Evolutionary conservation across 1,140 invertebrate genomes (phyloP).

Genomic region (Solen grandis): DNA sequence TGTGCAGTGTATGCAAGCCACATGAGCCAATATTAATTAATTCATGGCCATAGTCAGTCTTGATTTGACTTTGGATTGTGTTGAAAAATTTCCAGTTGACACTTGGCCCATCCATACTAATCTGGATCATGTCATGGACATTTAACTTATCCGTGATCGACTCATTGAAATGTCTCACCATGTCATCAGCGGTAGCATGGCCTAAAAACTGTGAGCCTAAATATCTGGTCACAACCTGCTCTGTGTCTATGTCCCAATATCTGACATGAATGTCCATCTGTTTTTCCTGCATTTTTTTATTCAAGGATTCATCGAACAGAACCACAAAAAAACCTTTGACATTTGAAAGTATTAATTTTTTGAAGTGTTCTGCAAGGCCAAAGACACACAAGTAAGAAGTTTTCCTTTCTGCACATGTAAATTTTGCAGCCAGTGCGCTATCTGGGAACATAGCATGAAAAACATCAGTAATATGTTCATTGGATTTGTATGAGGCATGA

Average conservation of each 20-base stretch:
- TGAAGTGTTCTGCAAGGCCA: constrained; percentile 7
- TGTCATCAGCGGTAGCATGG: too few relatives aligned
- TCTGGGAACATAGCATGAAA: too few relatives aligned
- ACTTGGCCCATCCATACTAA: constrained; percentile 64
- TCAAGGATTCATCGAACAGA: constrained; percentile 15
- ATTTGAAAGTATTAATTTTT: not conserved
- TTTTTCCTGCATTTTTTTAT: constrained; percentile 8
- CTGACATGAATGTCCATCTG: constrained; percentile 26
- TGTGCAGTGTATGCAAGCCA: constrained; percentile 60
- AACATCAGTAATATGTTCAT: too few relatives aligned
- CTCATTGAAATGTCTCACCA: too few relatives aligned
- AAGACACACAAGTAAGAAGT: constrained; percentile 8
- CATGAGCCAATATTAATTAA: constrained; percentile 60
- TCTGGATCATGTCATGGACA: constrained; percentile 44
- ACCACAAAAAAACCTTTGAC: constrained; percentile 12
- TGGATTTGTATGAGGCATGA: too few relatives aligned
- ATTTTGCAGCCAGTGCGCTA: too few relatives aligned
- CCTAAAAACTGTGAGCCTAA: not conserved
- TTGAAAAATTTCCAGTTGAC: constrained; percentile 59
- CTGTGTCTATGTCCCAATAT: constrained; percentile 4
- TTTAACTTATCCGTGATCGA: too few relatives aligned
- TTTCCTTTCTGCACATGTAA: too few relatives aligned
- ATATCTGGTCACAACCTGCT: not conserved
- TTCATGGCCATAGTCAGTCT: not conserved
- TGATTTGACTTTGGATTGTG: constrained; percentile 5